These are phyloP conservation scores for Pseudomugil gertrudae DNA, from an alignment of 2,797 vertebrate genomes.

Conservation along the genomic window DNA sequence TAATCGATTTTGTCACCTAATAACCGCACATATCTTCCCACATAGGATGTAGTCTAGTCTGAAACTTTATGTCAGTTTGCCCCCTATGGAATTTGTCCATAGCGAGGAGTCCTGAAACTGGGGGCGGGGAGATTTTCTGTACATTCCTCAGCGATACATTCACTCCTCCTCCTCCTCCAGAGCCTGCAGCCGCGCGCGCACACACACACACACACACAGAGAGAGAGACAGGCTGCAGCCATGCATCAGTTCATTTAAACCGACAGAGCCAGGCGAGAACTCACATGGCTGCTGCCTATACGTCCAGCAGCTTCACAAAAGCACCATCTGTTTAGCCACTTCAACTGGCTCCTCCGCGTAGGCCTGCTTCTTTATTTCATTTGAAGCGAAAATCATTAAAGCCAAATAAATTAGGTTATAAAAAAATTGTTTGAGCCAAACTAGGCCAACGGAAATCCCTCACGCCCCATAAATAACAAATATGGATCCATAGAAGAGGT, in stretches of 20 bases:
- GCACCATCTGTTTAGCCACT: background rate
- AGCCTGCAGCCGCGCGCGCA: conserved; percentile 31
- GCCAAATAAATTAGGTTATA: conserved; percentile 29
- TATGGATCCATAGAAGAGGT: background rate
- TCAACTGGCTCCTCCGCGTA: conserved; percentile 1
- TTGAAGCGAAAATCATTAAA: conserved; percentile 9
- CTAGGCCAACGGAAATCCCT: conserved; percentile 4
- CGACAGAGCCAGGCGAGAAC: conserved; percentile 42
- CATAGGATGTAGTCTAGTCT: conserved; percentile 60
- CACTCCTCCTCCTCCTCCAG: conserved; percentile 63
- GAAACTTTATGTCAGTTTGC: conserved; percentile 72
- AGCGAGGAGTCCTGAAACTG: conserved; percentile 52
- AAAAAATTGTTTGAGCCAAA: conserved; percentile 49
- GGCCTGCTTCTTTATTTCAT: conserved; percentile 36
- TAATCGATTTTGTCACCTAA: conserved; percentile 52
- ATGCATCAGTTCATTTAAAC: conserved; percentile 63
- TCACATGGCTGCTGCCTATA: conserved; percentile 49
- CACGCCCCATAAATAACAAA: conserved; percentile 1
- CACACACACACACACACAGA: conserved; percentile 15
- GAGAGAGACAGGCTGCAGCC: conserved; percentile 42
- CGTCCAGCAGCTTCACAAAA: conserved; percentile 1
- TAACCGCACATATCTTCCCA: conserved; percentile 48
- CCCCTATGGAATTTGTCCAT: conserved; percentile 78
- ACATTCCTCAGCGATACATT: conserved; percentile 81
- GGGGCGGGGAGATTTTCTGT: conserved; percentile 77